These are phyloP conservation scores for Noctua janthina DNA, from an alignment of 2,888 invertebrate genomes.

Conservation along the genomic window DNA sequence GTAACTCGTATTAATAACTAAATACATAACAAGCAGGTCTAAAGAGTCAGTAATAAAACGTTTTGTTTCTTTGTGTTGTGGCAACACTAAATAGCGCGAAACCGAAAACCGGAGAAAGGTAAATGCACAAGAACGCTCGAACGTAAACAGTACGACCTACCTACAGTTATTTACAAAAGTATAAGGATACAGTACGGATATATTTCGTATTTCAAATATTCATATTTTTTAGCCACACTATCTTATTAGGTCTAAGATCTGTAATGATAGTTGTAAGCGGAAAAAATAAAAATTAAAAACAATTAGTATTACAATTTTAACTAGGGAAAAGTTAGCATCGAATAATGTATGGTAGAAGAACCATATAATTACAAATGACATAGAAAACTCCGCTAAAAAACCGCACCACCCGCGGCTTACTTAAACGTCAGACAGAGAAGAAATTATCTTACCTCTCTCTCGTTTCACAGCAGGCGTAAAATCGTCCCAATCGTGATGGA, in stretches of 20 bases:
- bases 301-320: too few relatives aligned
- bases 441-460: constrained; percentile 39
- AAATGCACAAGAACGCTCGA: background rate
- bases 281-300: background rate
- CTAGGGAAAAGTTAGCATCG: background rate
- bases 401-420: constrained; percentile 10
- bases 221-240: background rate
- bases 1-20: background rate
- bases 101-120: background rate
- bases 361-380: background rate
- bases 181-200: background rate
- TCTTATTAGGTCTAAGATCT: background rate
- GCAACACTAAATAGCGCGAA: background rate
- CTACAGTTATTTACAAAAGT: background rate
- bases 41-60: background rate
- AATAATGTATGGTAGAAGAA: background rate
- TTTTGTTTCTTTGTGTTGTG: background rate
- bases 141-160: background rate
- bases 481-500: constrained; percentile 26
- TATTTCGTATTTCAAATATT: background rate
- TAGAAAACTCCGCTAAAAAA: constrained; percentile 2
- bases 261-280: background rate
- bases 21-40: background rate
- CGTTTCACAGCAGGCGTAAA: constrained; percentile 1
- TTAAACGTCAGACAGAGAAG: constrained; percentile 23